Evolutionary conservation across 2,888 invertebrate genomes (phyloP), one percentile per base, ranked within the genome.

Genomic region (Hololepta plana): DNA sequence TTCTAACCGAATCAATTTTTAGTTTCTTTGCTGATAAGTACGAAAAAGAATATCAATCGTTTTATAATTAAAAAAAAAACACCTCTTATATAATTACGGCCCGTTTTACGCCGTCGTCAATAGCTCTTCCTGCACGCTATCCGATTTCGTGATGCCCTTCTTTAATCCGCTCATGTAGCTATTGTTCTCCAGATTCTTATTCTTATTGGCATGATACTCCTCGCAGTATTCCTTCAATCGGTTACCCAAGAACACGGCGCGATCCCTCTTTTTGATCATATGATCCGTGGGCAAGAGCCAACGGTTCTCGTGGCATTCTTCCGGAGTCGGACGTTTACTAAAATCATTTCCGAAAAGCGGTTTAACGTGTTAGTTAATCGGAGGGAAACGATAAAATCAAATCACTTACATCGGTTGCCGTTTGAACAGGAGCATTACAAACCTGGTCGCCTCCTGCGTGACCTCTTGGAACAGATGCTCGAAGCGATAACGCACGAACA

Each of bases 351-450:
- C 7, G n/a, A 21, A 21, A 21, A 21, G 6, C 10, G 4, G 26
- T 23, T 21, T 9, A 26, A 7, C 6, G 8, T 17, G 8, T 17
- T 17, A 7, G 17, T 17, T 17, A 17, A 8, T 17, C 8, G n/a
- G 9, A 27, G 15, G 9, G 9, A 14, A 16, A 25, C 3, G 16
- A 5, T 9, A 16, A 9, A 14, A 9, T 14, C 8, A 19, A 21
- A 21, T 14, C 25, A 54, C 64, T 60, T 60, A 85, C 81, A 76
- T 72, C 15, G 96, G 91, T 36, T 84, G 75, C 42, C 88, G 74
- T 60, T 95, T 95, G 60, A 98, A 85, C 34, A 93, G 62, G 51
- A 85, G 75, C 81, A 91, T 93, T 38, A 96, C 69, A 63, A 98
- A 96, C 41, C 91, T 63, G 4, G 85, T 79, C 4, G 80, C 81